Conservation (phyloP, 1,140 invertebrate genomes). For the Globodera rostochiensis region DNA sequence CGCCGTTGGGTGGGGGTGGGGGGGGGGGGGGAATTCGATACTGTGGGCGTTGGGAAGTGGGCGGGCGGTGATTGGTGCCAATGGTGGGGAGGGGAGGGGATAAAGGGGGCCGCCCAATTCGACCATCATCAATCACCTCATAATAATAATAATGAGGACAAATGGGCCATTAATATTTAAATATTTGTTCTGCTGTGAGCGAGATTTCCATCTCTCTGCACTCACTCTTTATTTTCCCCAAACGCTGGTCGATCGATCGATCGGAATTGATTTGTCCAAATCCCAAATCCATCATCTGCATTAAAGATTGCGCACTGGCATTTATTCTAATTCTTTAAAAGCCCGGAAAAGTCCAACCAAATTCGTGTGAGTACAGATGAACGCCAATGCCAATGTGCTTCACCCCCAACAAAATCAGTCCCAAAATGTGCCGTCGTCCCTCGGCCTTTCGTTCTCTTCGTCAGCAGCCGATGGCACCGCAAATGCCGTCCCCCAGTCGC, state of each 20-base stretch:
- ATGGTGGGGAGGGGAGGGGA: neutral
- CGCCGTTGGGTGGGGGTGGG: neutral
- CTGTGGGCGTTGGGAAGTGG: neutral
- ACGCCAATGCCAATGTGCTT: neutral
- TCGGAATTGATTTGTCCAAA: no score
- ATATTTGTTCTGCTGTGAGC: no score
- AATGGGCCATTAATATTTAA: no score
- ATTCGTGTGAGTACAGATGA: no score
- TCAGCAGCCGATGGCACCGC: neutral
- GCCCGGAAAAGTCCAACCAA: no score
- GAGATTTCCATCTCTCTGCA: no score
- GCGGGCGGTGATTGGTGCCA: slow-evolving; percentile 8
- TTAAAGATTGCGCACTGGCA: no score
- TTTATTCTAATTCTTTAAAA: no score
- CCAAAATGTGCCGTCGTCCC: neutral
- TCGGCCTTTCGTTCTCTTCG: neutral
- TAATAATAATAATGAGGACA: neutral
- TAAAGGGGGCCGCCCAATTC: neutral
- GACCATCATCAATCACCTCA: neutral
- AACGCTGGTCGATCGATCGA: no score
- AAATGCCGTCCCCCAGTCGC: neutral
- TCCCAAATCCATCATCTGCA: no score
- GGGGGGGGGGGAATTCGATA: slow-evolving; percentile 1
- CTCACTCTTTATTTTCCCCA: no score
- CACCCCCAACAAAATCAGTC: neutral